These are phyloP conservation scores for Psilopsiagon aymara DNA, from an alignment of 2,113 vertebrate species.

Conservation along the genomic window DNA sequence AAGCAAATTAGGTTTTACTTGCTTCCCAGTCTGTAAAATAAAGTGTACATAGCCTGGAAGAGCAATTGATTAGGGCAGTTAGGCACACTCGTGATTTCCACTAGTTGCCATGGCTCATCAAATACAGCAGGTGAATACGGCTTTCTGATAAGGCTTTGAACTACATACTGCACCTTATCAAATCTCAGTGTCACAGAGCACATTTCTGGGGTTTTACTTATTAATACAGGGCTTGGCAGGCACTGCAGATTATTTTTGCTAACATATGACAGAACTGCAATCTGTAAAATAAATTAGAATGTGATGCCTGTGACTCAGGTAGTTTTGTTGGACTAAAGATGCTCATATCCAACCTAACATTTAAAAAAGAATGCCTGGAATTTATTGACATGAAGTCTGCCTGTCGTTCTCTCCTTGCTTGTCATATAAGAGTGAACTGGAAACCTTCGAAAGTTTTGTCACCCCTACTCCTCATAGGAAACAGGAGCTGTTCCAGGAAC, in stretches of 20 bases:
- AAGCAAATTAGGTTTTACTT: background rate
- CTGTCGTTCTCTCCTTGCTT: background rate
- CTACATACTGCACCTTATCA: background rate
- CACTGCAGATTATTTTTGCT: background rate
- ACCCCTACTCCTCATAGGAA: background rate
- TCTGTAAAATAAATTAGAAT: background rate
- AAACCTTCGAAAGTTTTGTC: background rate
- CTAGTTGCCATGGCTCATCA: background rate
- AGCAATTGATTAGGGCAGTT: background rate
- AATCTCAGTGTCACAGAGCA: background rate
- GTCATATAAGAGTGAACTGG: background rate
- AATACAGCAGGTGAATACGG: background rate
- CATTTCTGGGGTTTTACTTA: background rate
- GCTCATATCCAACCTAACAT: background rate
- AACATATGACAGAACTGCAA: background rate
- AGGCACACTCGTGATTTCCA: background rate
- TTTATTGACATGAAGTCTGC: background rate
- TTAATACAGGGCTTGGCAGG: background rate
- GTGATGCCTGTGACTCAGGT: background rate
- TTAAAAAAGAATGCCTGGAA: slow-evolving; percentile 1
- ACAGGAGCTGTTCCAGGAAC: background rate
- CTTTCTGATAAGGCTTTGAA: background rate
- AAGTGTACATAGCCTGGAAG: background rate
- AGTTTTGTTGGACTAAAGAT: background rate
- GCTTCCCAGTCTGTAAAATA: background rate